phyloP scores from a whole-genome alignment of 2,113 vertebrate species.

The Mustelus asterias region DNA sequence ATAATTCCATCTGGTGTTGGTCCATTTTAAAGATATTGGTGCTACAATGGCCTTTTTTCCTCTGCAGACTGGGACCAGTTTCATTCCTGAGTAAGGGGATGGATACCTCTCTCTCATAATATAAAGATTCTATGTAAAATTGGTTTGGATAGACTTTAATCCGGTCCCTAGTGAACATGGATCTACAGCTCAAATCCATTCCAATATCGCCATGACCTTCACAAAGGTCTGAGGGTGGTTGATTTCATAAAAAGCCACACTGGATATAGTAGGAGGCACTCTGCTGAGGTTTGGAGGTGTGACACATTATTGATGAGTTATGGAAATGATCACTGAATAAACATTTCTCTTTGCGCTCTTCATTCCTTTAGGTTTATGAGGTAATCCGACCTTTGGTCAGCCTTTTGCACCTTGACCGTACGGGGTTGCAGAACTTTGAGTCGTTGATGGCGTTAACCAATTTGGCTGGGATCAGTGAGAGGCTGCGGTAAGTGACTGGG shows the following conservation, averaged over 20 bases:
- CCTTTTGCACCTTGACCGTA: slow-evolving; percentile 71
- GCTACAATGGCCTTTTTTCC: not conserved
- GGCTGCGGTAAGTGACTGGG: slow-evolving; percentile 68
- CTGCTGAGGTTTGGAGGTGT: not conserved
- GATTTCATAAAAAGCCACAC: not conserved
- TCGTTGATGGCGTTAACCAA: slow-evolving; percentile 94
- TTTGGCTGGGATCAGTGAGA: slow-evolving; percentile 83
- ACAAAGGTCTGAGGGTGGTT: not conserved
- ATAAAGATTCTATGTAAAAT: not conserved
- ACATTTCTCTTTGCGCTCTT: not conserved
- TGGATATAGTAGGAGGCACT: not conserved
- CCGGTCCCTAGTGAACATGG: not conserved
- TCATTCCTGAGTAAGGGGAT: not conserved
- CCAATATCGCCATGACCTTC: not conserved
- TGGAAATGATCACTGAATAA: not conserved
- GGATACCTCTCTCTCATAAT: not conserved
- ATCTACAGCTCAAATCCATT: not conserved
- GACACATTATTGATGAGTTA: not conserved
- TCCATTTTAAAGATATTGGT: not conserved
- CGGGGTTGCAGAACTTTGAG: slow-evolving; percentile 89
- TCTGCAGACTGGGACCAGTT: not conserved
- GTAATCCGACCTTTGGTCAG: slow-evolving; percentile 81
- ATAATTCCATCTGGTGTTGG: not conserved
- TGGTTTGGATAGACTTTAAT: not conserved
- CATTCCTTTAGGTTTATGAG: slow-evolving; percentile 73